phyloP scores from a whole-genome alignment of 2,888 invertebrate genomes.

The Orchesella flavescens region DNA sequence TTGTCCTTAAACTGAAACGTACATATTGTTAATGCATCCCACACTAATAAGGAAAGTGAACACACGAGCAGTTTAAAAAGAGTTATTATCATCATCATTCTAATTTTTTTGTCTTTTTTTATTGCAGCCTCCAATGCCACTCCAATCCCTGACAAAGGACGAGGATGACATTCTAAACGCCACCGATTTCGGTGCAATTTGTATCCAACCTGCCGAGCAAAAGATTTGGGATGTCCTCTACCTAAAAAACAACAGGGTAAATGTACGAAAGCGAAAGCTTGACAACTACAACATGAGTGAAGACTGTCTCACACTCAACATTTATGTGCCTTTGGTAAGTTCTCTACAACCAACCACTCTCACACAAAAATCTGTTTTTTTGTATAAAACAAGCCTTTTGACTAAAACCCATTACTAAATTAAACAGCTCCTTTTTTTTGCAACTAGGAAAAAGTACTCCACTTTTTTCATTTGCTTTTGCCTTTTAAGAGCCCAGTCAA shows the following conservation, averaged over 20 bases:
- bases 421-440: no score
- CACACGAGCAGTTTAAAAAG: no score
- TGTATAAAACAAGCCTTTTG: no score
- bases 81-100: not conserved
- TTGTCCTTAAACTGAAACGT: no score
- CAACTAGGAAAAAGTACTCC: no score
- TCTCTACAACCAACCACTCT: not conserved
- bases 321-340: slow-evolving; percentile 73
- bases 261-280: slow-evolving; percentile 71
- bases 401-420: no score
- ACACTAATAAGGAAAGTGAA: no score
- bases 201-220: slow-evolving; percentile 73
- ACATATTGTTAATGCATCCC: no score
- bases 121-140: slow-evolving; percentile 72
- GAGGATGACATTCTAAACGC: slow-evolving; percentile 73
- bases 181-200: slow-evolving; percentile 73
- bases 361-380: no score
- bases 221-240: slow-evolving; percentile 73
- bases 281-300: slow-evolving; percentile 73
- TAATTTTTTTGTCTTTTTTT: not conserved
- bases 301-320: slow-evolving; percentile 74
- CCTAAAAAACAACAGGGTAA: slow-evolving; percentile 64
- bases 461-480: not conserved
- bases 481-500: no score
- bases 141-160: slow-evolving; percentile 50